phyloP scores from a whole-genome alignment of 2,888 invertebrate genomes.

The Malacosoma neustria region DNA sequence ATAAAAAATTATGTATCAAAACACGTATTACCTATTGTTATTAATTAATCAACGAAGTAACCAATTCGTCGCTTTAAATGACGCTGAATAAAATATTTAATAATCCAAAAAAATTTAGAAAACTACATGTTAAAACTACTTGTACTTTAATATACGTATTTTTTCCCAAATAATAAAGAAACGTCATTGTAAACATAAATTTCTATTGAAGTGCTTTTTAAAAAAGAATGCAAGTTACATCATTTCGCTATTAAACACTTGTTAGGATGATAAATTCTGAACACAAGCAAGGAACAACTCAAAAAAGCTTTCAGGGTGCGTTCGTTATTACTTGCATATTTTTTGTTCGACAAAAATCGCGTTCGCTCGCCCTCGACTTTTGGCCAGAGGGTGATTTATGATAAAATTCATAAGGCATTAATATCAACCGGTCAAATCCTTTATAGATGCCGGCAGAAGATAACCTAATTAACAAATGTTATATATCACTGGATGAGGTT shows the following conservation, averaged over 20 bases:
- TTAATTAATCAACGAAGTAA: no score
- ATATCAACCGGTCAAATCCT: slow-evolving; percentile 67
- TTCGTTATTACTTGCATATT: slow-evolving; percentile 71
- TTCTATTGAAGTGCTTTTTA: no score
- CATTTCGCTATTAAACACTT: slow-evolving; percentile 17
- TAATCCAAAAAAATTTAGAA: no score
- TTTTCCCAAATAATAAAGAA: no score
- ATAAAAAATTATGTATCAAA: no score
- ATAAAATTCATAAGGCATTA: slow-evolving; percentile 63
- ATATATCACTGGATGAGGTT: slow-evolving; percentile 51
- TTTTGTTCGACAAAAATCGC: slow-evolving; percentile 49
- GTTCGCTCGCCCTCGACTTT: slow-evolving; percentile 60
- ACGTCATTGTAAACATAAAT: no score
- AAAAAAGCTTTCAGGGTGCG: slow-evolving; percentile 67
- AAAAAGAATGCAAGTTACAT: slow-evolving; percentile 10
- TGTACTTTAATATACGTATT: no score
- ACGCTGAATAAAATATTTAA: no score
- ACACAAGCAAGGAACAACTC: slow-evolving; percentile 44
- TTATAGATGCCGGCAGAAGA: slow-evolving; percentile 67
- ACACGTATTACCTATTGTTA: no score
- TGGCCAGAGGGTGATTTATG: slow-evolving; percentile 69
- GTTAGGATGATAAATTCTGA: slow-evolving; percentile 57
- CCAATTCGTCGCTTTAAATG: no score
- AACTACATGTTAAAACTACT: no score
- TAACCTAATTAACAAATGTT: slow-evolving; percentile 73